phyloP scores from a whole-genome alignment of 2,113 vertebrate species.

The Sigmodon hispidus region DNA sequence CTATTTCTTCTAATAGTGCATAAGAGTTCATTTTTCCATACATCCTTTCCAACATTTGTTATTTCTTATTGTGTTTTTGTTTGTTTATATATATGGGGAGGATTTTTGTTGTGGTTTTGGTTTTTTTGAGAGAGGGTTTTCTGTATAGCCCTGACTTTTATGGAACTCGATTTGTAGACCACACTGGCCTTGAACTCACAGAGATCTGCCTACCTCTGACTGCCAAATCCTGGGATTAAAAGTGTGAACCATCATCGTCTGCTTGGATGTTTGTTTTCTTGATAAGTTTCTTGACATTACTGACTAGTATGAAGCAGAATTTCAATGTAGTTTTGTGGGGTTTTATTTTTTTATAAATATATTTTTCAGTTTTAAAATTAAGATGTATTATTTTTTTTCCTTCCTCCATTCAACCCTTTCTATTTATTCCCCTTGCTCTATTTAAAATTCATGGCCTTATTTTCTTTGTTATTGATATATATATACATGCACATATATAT shows the following conservation, averaged over 20 bases:
- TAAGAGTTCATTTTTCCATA: background rate
- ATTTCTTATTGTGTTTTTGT: background rate
- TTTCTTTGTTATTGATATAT: background rate
- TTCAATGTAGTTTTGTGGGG: background rate
- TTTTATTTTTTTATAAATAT: background rate
- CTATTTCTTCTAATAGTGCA: too few relatives aligned
- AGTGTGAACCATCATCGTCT: background rate
- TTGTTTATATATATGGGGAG: too few relatives aligned
- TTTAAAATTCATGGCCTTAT: background rate
- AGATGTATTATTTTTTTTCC: background rate
- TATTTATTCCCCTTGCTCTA: background rate
- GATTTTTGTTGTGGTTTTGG: background rate
- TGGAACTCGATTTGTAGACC: background rate
- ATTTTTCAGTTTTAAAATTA: background rate
- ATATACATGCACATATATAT: background rate
- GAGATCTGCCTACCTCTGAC: background rate
- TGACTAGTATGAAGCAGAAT: background rate
- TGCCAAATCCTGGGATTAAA: background rate
- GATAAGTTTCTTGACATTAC: background rate
- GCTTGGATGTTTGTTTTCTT: background rate
- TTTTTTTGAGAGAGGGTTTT: background rate
- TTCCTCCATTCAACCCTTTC: background rate
- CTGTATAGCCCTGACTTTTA: background rate
- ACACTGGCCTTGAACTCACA: background rate
- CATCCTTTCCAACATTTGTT: background rate